Conservation (phyloP, 2,113 vertebrate species). For the Hyperopisus bebe region DNA sequence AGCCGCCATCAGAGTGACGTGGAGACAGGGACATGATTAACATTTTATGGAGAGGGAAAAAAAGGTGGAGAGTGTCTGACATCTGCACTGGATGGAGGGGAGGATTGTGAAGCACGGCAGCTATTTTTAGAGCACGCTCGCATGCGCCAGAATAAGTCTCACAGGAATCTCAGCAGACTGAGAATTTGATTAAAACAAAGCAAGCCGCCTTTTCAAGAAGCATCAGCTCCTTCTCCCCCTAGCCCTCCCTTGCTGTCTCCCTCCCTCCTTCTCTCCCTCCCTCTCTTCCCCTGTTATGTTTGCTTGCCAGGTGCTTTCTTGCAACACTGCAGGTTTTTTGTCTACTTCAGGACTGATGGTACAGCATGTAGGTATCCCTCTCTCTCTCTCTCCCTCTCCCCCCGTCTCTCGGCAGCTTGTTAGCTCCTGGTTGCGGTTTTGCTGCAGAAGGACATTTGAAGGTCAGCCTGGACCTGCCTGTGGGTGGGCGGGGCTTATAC, state of each 20-base stretch:
- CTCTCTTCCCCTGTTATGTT: not conserved
- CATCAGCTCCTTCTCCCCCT: not conserved
- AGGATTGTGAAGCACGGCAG: not conserved
- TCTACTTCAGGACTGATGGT: not conserved
- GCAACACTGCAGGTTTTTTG: not conserved
- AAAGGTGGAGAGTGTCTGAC: constrained; percentile 18
- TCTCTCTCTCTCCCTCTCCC: not conserved
- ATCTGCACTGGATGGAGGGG: not conserved
- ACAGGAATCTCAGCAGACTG: constrained; percentile 38
- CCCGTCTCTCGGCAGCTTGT: not conserved
- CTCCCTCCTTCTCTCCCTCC: not conserved
- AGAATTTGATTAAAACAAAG: constrained; percentile 45
- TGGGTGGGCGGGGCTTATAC: not conserved
- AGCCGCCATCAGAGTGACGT: not conserved
- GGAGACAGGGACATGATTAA: constrained; percentile 21
- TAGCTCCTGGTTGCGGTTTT: not conserved
- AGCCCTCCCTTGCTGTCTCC: not conserved
- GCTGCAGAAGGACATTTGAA: not conserved
- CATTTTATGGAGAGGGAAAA: constrained; percentile 23
- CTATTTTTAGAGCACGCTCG: constrained; percentile 35
- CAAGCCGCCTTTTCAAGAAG: constrained; percentile 33
- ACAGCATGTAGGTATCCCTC: not conserved
- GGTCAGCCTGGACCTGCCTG: not conserved
- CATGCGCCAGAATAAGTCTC: constrained; percentile 29
- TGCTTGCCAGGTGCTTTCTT: not conserved